Evolutionary conservation across 2,113 vertebrate species (phyloP).

Genomic region (Nibea coibor): DNA sequence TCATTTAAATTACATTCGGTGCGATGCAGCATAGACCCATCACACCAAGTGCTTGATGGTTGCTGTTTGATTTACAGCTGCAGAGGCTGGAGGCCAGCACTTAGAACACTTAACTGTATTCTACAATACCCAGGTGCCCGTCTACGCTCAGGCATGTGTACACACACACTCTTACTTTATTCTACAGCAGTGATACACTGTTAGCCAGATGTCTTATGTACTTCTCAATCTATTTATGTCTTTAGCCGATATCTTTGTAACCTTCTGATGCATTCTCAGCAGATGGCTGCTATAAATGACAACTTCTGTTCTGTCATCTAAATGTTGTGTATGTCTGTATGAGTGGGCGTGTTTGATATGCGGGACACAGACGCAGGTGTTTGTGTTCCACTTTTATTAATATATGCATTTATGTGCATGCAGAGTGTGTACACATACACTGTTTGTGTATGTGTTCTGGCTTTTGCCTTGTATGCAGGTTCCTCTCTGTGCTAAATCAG

Average conservation of each 20-base stretch:
- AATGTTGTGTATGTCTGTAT: neutral
- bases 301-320: slow-evolving; percentile 4
- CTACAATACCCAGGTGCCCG: slow-evolving; percentile 15
- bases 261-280: neutral
- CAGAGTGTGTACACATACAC: neutral
- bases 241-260: slow-evolving; percentile 17
- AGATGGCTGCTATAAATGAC: slow-evolving; percentile 19
- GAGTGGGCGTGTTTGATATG: neutral
- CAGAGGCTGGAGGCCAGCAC: slow-evolving; percentile 36
- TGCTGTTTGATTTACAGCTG: slow-evolving; percentile 50
- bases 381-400: neutral
- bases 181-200: slow-evolving; percentile 16
- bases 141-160: no score
- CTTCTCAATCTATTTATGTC: slow-evolving; percentile 29
- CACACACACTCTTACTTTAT: neutral
- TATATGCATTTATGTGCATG: neutral
- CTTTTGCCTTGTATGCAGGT: neutral
- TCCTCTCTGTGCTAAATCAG: neutral
- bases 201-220: slow-evolving; percentile 23
- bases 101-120: slow-evolving; percentile 34
- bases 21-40: neutral
- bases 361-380: neutral
- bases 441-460: neutral
- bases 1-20: slow-evolving; percentile 6
- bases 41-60: slow-evolving; percentile 21